Evolutionary conservation across 1,140 invertebrate species (phyloP), one percentile per base, ranked within the genome.

Genomic region (Wiebesia pumilae): DNA sequence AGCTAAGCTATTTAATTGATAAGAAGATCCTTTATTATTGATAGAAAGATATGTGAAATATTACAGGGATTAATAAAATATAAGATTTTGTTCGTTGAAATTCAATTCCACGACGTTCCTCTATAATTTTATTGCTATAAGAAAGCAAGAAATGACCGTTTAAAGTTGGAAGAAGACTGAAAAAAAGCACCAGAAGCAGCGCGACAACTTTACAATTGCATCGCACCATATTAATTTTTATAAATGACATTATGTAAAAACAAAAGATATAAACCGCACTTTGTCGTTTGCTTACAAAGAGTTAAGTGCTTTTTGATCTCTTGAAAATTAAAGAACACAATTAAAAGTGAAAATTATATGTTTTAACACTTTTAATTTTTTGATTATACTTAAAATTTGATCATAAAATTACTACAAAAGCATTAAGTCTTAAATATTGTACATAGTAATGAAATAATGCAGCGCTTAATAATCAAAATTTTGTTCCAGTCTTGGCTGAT

Each of bases 111-210:
- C 54, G 54, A 10, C 0, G 54, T 54, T 21, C 19, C 33, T 80
- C n/a, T n/a, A 71, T 51, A 21, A 67, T 51, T 71, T 47, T 19
- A 30, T 35, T 71, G 0, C 27, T n/a, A 47, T 67, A 33, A 40
- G 27, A 67, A 43, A 69, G n/a, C 16, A 81, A 69, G 65, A 47
- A 80, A 62, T 7, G 6, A 51, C n/a, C 51, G 21, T 80, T 33
- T 58, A 81, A 81, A 40, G 40, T 83, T 43, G 47, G 30, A 73
- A 78, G 33, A 84, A 84, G 82, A 84, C 82, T 84, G 82, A 84
- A 62, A 77, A 27, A 77, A 79, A 67, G 75, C 83, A 84, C 83
- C 58, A 78, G 33, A 79, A 33, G 30, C 38, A 84, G 62, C 9
- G 58, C 62, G 62, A 84, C 14, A 84, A 78, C 38, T 62, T 10